Evolutionary conservation across 2,888 invertebrate species (phyloP), one percentile per base, ranked within the genome.

Genomic region (Athripsodes cinereus): DNA sequence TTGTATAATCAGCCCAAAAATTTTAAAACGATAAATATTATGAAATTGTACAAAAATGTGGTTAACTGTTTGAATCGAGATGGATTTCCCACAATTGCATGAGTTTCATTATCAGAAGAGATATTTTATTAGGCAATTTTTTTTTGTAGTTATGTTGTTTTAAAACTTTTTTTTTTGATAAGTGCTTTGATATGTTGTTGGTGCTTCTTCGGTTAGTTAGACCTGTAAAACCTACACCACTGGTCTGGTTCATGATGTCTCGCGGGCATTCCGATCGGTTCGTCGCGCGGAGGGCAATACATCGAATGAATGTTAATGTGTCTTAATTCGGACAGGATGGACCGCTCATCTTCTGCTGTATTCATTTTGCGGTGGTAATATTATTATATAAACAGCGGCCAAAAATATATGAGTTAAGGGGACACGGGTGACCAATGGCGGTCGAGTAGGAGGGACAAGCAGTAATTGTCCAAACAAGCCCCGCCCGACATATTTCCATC

Each of bases 221-320:
- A 26, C 26, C 10, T 26, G 26, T 26, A 40, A 40, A 16, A 13
- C 40, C 40, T 40, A 40, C 40, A 16, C 40, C 40, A 40, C 40
- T 40, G 40, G 40, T 13, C 40, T 16, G 40, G 8, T 40, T 40
- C 40, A 40, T 16, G 40, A 40, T 40, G 40, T 40, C 40, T 40
- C 16, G 40, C 51, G 46, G 52, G 57, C 53, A 58, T 58, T 58
- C 60, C 59, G 51, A 58, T 44, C 44, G 53, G 48, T 20, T 19
- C 31, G 55, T 22, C 40, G 54, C 50, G 26, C 31, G 35, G 44
- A 18, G 52, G 52, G 55, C 57, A 53, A 40, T 56, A 59, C 61
- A 62, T 57, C 63, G 40, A 61, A 57, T 61, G 63, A 63, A 63
- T 63, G 61, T 57, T 63, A 63, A 63, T 63, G 60, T 54, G 58